A percentile compares a stretch with the other conserved stretches of the same genome.
Conservation (phyloP, 2,888 invertebrate genomes). For the Xylota sylvarum region DNA sequence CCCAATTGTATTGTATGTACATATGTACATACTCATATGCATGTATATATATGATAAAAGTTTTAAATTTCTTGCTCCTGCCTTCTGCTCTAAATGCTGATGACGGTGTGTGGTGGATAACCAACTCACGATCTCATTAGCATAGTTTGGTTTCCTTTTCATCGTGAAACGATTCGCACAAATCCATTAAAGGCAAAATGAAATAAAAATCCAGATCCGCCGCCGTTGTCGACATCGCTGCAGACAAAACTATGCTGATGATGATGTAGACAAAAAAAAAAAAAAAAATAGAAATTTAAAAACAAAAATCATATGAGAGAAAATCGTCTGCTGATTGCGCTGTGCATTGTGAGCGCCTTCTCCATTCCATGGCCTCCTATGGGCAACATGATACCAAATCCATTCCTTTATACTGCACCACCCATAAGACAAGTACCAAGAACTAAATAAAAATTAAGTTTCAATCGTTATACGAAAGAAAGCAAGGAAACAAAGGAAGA, state of each 20-base stretch:
- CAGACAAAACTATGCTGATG: constrained; percentile 55
- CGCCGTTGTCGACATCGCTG: constrained; percentile 1
- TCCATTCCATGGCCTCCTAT: constrained; percentile 5
- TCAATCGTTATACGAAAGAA: constrained; percentile 14
- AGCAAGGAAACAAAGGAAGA: background rate
- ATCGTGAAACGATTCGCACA: constrained; percentile 35
- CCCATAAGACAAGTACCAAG: constrained; percentile 31
- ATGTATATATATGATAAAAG: constrained; percentile 18
- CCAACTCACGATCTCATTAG: constrained; percentile 78
- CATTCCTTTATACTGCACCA: background rate
- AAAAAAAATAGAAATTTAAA: background rate
- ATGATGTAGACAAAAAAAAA: constrained; percentile 29
- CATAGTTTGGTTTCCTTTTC: constrained; percentile 78
- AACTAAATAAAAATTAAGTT: constrained; percentile 47
- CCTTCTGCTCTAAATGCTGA: constrained; percentile 6
- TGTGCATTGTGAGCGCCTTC: constrained; percentile 31
- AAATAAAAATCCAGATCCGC: constrained; percentile 30
- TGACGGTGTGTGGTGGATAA: constrained; percentile 31
- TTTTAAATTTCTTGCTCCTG: constrained; percentile 45
- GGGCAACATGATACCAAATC: constrained; percentile 50
- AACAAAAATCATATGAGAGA: constrained; percentile 28
- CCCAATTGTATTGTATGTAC: constrained; percentile 33
- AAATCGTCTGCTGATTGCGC: constrained; percentile 40
- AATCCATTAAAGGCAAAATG: background rate
- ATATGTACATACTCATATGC: too few species aligned